Evolutionary conservation across 2,113 vertebrate species (phyloP), one percentile per base, ranked within the genome.

Genomic region (Plecotus auritus): DNA sequence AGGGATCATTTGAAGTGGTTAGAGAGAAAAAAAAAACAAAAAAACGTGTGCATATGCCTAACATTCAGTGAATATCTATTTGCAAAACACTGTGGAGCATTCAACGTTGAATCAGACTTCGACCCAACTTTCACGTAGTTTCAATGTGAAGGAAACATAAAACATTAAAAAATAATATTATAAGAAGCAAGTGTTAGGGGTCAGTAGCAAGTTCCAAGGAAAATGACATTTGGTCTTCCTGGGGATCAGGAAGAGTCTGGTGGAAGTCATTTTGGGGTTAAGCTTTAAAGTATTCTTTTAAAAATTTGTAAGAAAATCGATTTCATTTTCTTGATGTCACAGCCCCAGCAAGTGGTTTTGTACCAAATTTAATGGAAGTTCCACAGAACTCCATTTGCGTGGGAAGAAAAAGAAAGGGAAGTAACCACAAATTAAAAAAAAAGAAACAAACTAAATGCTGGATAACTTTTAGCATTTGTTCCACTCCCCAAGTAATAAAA

Each of bases 301-400:
- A 66, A 84, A 90, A 97, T 98, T 98, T 98, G 97, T 98, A 98
- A 98, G 98, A 99, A 99, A 99, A n/a, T n/a, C 98, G 99, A 99
- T 99, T 99, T 99, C 99, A 99, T 99, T 99, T 99, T 99, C 99
- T 98, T 98, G 98, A 99, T 99, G 99, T 99, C 99, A 99, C 98
- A 99, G 98, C 97, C 98, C 98, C 98, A 98, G 98, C 95, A 88
- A 99, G 98, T 99, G 98, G 98, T 98, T 99, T 98, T 99, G 98
- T 99, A 99, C 98, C 98, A 99, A 99, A 99, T 99, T 98, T 98
- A 99, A 99, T 99, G 98, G 98, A 99, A 97, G 99, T 99, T 99
- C 99, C 99, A 99, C 98, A 99, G 99, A 99, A 99, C 98, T 47
- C 74, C 42, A 98, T 99, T 99, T 98, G 98, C 97, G 98, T 98